Evolutionary conservation across 2,797 vertebrate species (phyloP).

Genomic region (Macropodus opercularis): DNA sequence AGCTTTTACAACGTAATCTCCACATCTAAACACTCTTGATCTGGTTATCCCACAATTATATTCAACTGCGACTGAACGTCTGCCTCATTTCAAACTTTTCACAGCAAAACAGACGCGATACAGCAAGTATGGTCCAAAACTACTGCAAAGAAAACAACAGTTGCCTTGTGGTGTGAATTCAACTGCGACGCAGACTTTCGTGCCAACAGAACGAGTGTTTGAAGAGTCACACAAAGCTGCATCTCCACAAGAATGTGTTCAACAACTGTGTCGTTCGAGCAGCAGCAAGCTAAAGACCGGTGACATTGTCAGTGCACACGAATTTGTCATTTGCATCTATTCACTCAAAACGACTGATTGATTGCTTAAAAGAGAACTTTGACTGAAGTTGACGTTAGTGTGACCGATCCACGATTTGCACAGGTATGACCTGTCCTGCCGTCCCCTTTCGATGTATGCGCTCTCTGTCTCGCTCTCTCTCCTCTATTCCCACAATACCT

Average conservation of each 20-base stretch:
- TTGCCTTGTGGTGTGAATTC: neutral
- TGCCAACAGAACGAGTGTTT: neutral
- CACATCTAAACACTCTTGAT: conserved; percentile 31
- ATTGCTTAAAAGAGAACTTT: neutral
- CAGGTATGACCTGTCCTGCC: conserved; percentile 9
- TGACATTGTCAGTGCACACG: neutral
- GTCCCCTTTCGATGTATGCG: neutral
- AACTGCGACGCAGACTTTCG: neutral
- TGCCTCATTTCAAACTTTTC: conserved; percentile 29
- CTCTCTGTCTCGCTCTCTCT: neutral
- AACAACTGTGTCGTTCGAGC: neutral
- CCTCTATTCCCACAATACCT: conserved; percentile 1
- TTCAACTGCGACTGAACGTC: conserved; percentile 34
- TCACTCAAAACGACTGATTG: conserved; percentile 7
- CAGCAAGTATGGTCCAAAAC: neutral
- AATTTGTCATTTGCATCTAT: conserved; percentile 2
- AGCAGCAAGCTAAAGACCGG: neutral
- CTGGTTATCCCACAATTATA: conserved; percentile 10
- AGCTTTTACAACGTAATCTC: conserved; percentile 18
- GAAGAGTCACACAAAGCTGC: neutral
- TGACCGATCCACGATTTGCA: neutral
- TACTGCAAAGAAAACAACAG: neutral
- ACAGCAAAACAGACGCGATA: conserved; percentile 16
- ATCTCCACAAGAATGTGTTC: neutral
- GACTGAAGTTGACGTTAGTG: neutral